Conservation (phyloP, 2,888 invertebrate genomes). For the Meghimatium bilineatum region DNA sequence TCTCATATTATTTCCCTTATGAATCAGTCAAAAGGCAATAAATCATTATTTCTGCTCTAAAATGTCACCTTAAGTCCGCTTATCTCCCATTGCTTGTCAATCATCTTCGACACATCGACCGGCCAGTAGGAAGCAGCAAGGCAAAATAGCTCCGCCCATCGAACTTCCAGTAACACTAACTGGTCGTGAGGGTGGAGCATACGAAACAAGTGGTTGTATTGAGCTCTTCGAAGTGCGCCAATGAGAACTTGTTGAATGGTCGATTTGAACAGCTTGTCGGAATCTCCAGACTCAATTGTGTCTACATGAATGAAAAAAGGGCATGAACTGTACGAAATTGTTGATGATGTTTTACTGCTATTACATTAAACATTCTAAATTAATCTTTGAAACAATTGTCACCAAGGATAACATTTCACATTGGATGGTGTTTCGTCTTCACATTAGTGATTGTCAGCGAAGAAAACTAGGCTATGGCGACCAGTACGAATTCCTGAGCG, state of each 20-base stretch:
- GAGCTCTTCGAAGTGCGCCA: constrained; percentile 63
- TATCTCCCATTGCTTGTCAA: constrained; percentile 36
- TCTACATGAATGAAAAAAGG: neutral
- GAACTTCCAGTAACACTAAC: constrained; percentile 64
- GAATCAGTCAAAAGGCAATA: too few species aligned
- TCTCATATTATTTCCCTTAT: too few species aligned
- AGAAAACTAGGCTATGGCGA: too few species aligned
- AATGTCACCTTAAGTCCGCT: constrained; percentile 22
- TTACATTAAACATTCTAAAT: too few species aligned
- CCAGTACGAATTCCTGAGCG: too few species aligned
- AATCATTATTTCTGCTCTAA: neutral
- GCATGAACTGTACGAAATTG: too few species aligned
- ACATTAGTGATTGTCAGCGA: too few species aligned
- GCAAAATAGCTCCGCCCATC: constrained; percentile 72
- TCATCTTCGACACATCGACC: constrained; percentile 60
- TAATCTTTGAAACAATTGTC: too few species aligned
- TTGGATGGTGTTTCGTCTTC: too few species aligned
- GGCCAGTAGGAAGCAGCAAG: constrained; percentile 73
- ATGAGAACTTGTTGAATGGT: constrained; percentile 62
- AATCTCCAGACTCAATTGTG: constrained; percentile 28
- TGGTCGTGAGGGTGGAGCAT: constrained; percentile 65
- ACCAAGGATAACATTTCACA: too few species aligned
- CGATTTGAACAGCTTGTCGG: constrained; percentile 44
- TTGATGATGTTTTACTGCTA: too few species aligned
- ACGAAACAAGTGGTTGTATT: constrained; percentile 65